Base-by-base conservation (phyloP, 2,888 invertebrate species). In the Drosophila phalerata region DNA sequence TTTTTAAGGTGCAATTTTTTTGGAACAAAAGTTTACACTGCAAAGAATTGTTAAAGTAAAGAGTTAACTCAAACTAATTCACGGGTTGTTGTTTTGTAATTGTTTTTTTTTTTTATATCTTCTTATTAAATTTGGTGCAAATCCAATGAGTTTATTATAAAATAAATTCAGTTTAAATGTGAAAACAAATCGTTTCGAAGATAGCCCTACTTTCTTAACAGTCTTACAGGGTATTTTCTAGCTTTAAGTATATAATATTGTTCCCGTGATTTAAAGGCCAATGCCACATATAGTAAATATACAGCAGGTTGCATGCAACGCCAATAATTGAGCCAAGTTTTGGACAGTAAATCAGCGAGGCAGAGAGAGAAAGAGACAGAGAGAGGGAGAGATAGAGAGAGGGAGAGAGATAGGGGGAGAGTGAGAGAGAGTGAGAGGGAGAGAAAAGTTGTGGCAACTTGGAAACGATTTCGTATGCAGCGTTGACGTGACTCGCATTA, bases 401-500 rank as follows among this genome's bases (percentile, higher is more conserved):
- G 34, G 6, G 13, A 0, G 13, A n/a, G n/a, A 10, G 32, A 9
- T 10, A 30, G 28, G 1, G 5, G 10, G 25, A 43, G 5, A 8
- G 1, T 1, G 38, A n/a, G 11, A 40, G 11, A 8, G 10, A 47
- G 19, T 3, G 15, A 3, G 40, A 19, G 30, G 17, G 15, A 38
- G 17, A n/a, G 49, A 56, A 68, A 77, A 63, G 42, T 70, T 70
- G 25, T 34, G 60, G 61, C n/a, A 77, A 77, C 63, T 79, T 79
- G 61, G 43, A 73, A 85, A 70, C 87, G 75, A 85, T 88, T 83
- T 79, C 79, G 74, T 83, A 85, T 87, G 85, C 88, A 81, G 88
- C 79, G 88, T 81, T 85, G 85, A 88, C 85, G 85, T 85, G 85
- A 85, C 85, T 85, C 80, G 88, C 86, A 88, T 88, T 81, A 87